A percentile compares a stretch with the other conserved stretches of the same genome.
phyloP scores from a whole-genome alignment of 1,140 invertebrate species.

The Dermatophagoides farinae region DNA sequence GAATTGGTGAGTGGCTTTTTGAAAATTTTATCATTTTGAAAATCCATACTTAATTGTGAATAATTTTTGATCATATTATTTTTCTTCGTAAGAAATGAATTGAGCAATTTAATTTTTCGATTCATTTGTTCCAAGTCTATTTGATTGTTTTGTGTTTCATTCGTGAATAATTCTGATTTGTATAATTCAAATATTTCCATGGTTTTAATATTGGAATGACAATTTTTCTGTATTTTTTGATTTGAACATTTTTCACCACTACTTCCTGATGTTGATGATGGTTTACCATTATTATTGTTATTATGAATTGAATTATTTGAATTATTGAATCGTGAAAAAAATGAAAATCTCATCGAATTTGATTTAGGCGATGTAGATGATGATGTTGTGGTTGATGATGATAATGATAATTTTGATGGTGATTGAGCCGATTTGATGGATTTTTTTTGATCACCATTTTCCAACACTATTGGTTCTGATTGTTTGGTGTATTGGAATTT shows the following conservation, averaged over 20 bases:
- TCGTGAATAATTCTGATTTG: neutral
- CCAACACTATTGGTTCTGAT: neutral
- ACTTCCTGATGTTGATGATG: neutral
- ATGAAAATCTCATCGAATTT: neutral
- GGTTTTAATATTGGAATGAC: neutral
- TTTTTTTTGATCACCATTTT: neutral
- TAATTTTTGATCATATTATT: neutral
- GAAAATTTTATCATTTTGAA: neutral
- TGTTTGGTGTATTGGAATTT: constrained; percentile 25
- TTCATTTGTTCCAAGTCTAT: neutral
- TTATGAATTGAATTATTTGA: neutral
- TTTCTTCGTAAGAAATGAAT: neutral
- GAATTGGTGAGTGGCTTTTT: neutral
- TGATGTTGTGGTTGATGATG: neutral
- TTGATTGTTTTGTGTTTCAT: neutral
- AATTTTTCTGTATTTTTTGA: neutral
- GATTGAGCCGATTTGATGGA: no score
- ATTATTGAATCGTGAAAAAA: neutral
- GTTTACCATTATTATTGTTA: neutral
- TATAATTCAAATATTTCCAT: constrained; percentile 2
- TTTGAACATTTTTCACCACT: no score
- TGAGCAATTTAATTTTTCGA: neutral
- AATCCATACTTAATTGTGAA: neutral
- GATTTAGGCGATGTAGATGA: neutral
- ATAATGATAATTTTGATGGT: neutral